Conservation (phyloP, 2,113 vertebrate species). For the Misgurnus mizolepis region DNA sequence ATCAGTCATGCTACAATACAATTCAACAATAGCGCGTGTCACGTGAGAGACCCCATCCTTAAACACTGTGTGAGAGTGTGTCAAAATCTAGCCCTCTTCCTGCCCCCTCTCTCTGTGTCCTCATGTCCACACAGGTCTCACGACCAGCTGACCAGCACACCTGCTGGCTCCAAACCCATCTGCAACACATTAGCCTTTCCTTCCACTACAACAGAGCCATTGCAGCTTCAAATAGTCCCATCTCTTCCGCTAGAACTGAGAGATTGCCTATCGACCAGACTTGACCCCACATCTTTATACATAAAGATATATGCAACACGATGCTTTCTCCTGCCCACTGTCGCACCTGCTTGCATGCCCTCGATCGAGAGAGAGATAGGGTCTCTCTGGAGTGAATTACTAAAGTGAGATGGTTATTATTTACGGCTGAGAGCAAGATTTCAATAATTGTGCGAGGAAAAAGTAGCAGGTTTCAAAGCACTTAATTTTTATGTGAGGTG, state of each 20-base stretch:
- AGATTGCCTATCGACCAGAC: conserved; percentile 66
- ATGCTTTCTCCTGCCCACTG: conserved; percentile 40
- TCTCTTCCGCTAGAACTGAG: conserved; percentile 65
- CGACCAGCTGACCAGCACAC: conserved; percentile 58
- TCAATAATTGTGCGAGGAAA: conserved; percentile 46
- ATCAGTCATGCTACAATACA: conserved; percentile 30
- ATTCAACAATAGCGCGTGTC: conserved; percentile 5
- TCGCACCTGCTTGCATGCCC: conserved; percentile 22
- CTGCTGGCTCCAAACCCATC: conserved; percentile 60
- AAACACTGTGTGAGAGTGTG: conserved; percentile 28
- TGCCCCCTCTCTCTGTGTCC: conserved; percentile 8
- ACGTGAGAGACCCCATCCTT: not conserved
- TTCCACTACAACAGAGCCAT: conserved; percentile 67
- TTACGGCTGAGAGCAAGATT: conserved; percentile 39
- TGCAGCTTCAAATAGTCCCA: conserved; percentile 63
- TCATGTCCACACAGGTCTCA: conserved; percentile 56
- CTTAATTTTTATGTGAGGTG: conserved; percentile 43
- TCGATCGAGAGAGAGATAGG: conserved; percentile 11
- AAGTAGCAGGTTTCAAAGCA: conserved; percentile 38
- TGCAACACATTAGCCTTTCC: conserved; percentile 65
- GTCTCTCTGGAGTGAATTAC: conserved; percentile 32
- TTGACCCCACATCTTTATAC: conserved; percentile 60
- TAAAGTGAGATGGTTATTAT: conserved; percentile 39
- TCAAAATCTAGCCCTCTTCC: conserved; percentile 18
- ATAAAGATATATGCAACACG: conserved; percentile 55